A percentile compares a stretch with the other conserved stretches of the same genome.
phyloP scores from a whole-genome alignment of 1,140 invertebrate species.

The Brachionus manjavacas region DNA sequence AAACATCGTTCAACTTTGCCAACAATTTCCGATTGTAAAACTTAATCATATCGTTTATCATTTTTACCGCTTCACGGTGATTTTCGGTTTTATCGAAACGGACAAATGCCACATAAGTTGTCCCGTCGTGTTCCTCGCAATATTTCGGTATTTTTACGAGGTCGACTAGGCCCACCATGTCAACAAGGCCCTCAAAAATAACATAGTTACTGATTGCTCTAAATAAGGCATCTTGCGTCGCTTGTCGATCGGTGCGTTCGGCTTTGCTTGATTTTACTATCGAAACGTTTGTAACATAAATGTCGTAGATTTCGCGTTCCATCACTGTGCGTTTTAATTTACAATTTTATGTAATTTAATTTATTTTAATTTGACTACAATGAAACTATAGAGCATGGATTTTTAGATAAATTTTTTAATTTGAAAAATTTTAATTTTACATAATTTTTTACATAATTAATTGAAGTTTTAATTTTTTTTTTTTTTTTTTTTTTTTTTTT shows the following conservation, averaged over 20 bases:
- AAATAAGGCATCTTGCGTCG: background rate
- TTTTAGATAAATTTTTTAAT: background rate
- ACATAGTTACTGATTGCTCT: background rate
- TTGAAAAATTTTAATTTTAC: background rate
- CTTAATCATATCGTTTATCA: background rate
- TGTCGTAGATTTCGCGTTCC: background rate
- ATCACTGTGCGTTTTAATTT: background rate
- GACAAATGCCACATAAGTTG: background rate
- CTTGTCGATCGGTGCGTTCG: background rate
- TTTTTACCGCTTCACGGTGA: background rate
- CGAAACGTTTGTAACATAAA: background rate
- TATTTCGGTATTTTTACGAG: background rate
- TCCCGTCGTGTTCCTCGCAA: background rate
- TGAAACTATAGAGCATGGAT: background rate
- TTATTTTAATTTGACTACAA: background rate
- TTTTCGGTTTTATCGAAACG: background rate
- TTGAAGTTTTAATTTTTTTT: background rate
- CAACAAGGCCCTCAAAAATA: background rate
- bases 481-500: background rate
- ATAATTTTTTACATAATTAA: background rate
- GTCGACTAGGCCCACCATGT: background rate
- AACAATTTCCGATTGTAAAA: background rate
- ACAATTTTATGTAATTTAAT: background rate
- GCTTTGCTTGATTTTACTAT: background rate
- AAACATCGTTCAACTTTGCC: background rate